Base-by-base conservation (phyloP, 2,113 vertebrate species). In the Monopterus albus region DNA sequence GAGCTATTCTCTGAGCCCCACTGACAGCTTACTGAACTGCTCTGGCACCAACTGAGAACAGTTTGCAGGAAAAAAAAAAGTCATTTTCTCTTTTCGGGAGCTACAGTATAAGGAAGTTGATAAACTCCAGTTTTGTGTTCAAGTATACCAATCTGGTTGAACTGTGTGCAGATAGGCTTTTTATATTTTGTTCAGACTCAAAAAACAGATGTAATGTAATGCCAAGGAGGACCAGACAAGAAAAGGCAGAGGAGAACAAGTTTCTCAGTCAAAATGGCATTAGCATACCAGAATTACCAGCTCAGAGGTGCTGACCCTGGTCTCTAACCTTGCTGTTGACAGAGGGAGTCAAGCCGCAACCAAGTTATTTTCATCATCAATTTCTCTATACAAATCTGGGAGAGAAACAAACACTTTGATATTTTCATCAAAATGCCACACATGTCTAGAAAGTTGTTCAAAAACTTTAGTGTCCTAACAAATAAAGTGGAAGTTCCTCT, bases 11-110 rank as follows among this genome's bases (percentile, higher is more conserved):
- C 50, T 18, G 28, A 60, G 18, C 14, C 49, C 5, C 35, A 71
- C 39, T 56, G 57, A 67, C 20, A 45, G 45, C 7, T 56, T 46
- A 5, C 13, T 75, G n/a, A 72, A 46, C 14, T 63, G 35, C 33
- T 15, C 20, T 31, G 57, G 21, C 62, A 21, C 64, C 20, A 5
- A 39, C 36, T 15, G 7, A 23, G 42, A 56, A 43, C 28, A 52
- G n/a, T 31, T 5, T 15, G 7, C n/a, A n/a, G 36, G 1, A 45
- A 13, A 45, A 52, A 51, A n/a, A 35, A 52, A 58, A 12, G 2
- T 1, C 15, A 15, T 49, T 23, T 33, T 49, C 6, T 20, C 23
- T 52, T 57, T 52, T 23, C 18, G 28, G 23, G 21, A 31, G 15
- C 15, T 7, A 21, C 26, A 45, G 51, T 15, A 59, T 57, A 43